phyloP scores from a whole-genome alignment of 2,113 vertebrate genomes.

The Lucifuga dentata region DNA sequence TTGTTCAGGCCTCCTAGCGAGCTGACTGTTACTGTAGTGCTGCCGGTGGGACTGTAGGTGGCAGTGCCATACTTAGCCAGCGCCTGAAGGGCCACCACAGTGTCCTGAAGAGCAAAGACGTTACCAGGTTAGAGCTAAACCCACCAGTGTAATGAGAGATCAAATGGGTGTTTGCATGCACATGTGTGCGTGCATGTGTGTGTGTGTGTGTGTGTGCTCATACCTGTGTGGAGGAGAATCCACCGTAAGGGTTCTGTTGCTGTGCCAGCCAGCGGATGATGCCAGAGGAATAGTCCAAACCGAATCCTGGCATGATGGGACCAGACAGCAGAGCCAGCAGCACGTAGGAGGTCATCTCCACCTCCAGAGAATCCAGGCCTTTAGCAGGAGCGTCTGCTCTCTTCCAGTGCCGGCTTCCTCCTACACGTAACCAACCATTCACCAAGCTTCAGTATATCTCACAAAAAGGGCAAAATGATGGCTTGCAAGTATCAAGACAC shows the following conservation, averaged over 20 bases:
- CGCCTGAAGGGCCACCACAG: slow-evolving; percentile 90
- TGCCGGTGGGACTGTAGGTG: slow-evolving; percentile 72
- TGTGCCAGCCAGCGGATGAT: slow-evolving; percentile 86
- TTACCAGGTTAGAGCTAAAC: not conserved
- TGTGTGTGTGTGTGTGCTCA: not conserved
- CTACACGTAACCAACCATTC: no score
- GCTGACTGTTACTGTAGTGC: slow-evolving; percentile 74
- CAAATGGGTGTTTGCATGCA: no score
- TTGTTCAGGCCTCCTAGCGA: slow-evolving; percentile 70
- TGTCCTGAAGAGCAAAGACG: slow-evolving; percentile 80
- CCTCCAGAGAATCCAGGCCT: slow-evolving; percentile 77
- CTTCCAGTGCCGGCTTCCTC: slow-evolving; percentile 73
- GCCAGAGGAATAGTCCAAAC: slow-evolving; percentile 71
- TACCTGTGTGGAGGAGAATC: slow-evolving; percentile 91
- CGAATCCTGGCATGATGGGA: slow-evolving; percentile 58
- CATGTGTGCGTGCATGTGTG: not conserved
- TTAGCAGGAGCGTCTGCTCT: slow-evolving; percentile 46
- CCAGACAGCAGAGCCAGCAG: slow-evolving; percentile 83
- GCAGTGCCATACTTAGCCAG: slow-evolving; percentile 84
- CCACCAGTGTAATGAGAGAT: no score
- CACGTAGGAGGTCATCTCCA: slow-evolving; percentile 87
- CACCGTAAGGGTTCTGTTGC: slow-evolving; percentile 88
- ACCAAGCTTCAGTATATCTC: no score
- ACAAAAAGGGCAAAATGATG: no score
- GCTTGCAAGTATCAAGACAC: no score